Percentiles rank a stretch among this genome's conserved stretches.
Evolutionary conservation across 2,888 invertebrate genomes (phyloP).

Genomic region (Caenorhabditis uteleia): DNA sequence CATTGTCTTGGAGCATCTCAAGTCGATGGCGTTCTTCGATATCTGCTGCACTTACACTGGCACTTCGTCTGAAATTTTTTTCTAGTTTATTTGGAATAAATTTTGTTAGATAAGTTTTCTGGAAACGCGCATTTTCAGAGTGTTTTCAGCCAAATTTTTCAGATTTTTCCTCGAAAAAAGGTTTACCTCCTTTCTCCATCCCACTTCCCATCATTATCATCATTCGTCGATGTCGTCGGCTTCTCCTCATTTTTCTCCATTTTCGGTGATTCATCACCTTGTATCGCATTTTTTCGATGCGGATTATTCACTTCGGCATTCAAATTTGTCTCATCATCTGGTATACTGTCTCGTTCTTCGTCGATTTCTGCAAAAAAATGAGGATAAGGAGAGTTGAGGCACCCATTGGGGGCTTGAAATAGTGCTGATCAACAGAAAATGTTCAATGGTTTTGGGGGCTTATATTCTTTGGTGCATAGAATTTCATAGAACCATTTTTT

Average conservation of each 20-base stretch:
- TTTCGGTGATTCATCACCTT: slow-evolving; percentile 6
- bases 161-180: not conserved
- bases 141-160: no score
- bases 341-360: slow-evolving; percentile 28
- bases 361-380: slow-evolving; percentile 22
- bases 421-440: no score
- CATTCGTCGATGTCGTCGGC: slow-evolving; percentile 12
- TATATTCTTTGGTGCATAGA: no score
- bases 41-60: slow-evolving; percentile 14
- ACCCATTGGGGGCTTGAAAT: no score
- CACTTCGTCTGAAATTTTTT: slow-evolving; percentile 15
- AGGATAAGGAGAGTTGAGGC: no score
- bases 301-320: not conserved
- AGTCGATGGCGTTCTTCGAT: slow-evolving; percentile 11
- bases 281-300: slow-evolving; percentile 10
- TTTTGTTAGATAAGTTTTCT: no score
- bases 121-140: no score
- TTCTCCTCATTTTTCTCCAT: slow-evolving; percentile 3
- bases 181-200: no score
- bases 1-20: slow-evolving; percentile 7
- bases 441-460: no score
- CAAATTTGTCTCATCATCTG: slow-evolving; percentile 15
- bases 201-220: slow-evolving; percentile 12
- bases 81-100: not conserved
- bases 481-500: no score